A percentile compares a stretch with the other conserved stretches of the same genome.
These are phyloP conservation scores for Lindbergichthys nudifrons DNA, from an alignment of 2,797 vertebrate species.

Conservation along the genomic window DNA sequence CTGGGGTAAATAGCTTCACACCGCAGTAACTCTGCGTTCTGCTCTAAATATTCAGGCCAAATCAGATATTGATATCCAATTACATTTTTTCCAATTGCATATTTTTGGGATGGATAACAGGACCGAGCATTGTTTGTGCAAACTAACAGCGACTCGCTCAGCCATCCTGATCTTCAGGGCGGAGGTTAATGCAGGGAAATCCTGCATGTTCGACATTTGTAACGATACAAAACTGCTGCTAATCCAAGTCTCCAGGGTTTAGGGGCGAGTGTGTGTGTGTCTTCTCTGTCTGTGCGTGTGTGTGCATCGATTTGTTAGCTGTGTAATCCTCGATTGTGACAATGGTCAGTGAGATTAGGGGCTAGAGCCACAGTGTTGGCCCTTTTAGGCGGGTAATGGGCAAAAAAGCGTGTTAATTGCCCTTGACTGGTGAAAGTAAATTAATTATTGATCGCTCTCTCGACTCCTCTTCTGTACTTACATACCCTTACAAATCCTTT, in stretches of 20 bases:
- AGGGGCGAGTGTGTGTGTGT: conserved; percentile 28
- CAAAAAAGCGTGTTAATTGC: conserved; percentile 86
- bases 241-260: conserved; percentile 63
- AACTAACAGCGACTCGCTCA: conserved; percentile 24
- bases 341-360: conserved; percentile 83
- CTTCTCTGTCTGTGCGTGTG: conserved; percentile 34
- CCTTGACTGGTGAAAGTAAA: conserved; percentile 88
- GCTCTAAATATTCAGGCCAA: conserved; percentile 33
- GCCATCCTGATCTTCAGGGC: neutral
- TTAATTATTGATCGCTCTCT: conserved; percentile 88
- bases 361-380: conserved; percentile 61
- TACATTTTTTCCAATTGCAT: conserved; percentile 14
- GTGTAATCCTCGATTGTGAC: conserved; percentile 84
- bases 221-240: conserved; percentile 69
- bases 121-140: neutral
- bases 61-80: conserved; percentile 33
- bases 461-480: conserved; percentile 85
- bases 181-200: conserved; percentile 68
- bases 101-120: conserved; percentile 36
- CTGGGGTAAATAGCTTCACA: neutral
- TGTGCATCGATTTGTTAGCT: conserved; percentile 77
- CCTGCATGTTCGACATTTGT: conserved; percentile 66
- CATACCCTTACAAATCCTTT: conserved; percentile 87
- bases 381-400: conserved; percentile 82
- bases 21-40: conserved; percentile 4